These are phyloP conservation scores for Scyliorhinus canicula DNA, from an alignment of 2,797 vertebrate genomes.

Conservation along the genomic window DNA sequence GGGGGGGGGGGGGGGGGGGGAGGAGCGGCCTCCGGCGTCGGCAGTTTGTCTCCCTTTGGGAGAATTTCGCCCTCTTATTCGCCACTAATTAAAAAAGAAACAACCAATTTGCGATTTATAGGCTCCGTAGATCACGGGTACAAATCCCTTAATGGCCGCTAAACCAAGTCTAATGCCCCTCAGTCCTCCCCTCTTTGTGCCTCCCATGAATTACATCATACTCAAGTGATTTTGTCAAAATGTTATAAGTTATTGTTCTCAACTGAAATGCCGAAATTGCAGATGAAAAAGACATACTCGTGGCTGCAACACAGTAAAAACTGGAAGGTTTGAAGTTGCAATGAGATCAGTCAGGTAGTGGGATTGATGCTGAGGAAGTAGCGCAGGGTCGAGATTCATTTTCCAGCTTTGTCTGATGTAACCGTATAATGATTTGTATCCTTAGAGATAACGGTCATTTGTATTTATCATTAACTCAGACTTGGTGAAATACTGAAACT, in stretches of 20 bases:
- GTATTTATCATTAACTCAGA: slow-evolving; percentile 1
- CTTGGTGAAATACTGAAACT: neutral
- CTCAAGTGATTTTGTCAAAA: neutral
- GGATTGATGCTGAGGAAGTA: neutral
- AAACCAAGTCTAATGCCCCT: neutral
- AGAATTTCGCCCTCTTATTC: no score
- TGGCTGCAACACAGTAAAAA: neutral
- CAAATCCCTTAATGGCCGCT: no score
- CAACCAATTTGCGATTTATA: no score
- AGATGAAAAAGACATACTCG: neutral
- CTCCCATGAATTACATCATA: neutral
- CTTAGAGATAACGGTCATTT: neutral
- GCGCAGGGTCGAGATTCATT: neutral
- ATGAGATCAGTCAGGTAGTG: neutral
- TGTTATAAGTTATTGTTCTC: neutral
- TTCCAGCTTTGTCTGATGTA: neutral
- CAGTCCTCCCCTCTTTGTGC: neutral
- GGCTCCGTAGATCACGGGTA: no score
- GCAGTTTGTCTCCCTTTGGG: no score
- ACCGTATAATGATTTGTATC: neutral
- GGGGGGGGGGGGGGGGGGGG: no score
- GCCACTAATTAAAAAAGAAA: no score
- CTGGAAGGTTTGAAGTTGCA: neutral
- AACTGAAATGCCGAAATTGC: neutral
- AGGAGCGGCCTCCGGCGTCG: no score